Base-by-base conservation (phyloP, 2,888 invertebrate genomes). In the Drosophila paranaensis region DNA sequence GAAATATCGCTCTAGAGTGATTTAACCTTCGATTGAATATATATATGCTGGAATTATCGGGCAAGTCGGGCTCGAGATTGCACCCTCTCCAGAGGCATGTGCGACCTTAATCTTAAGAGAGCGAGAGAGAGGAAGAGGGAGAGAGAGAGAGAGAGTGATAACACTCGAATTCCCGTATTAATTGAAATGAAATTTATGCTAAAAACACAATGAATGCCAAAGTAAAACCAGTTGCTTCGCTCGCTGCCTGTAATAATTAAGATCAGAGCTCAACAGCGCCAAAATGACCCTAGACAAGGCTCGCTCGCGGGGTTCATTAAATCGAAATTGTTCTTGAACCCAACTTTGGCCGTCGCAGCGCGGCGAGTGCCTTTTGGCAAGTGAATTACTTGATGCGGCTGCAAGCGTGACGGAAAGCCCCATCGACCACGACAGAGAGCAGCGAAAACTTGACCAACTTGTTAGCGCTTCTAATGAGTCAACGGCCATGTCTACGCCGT, bases 381-480 rank as follows among this genome's bases (percentile, higher is more conserved):
- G 46, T 60, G 20, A 20, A 20, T 20, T 20, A 20, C 20, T 20
- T 2, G 20, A 20, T 20, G 20, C 20, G 20, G 50, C 30, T 60
- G 61, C 55, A 37, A 39, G 25, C 43, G 43, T 45, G 20, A 37
- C 54, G 25, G 51, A 60, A 55, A 46, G 46, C 27, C 45, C 16
- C 51, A 53, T n/a, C 27, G 39, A 50, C 13, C 20, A 20, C 37
- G 30, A 46, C 27, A 27, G 60, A 56, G 16, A 55, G 35, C 5
- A 30, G 37, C 45, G 13, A 70, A 58, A 70, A 63, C 65, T 77
- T 75, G 77, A 68, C 60, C 71, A 77, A 79, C 76, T 76, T 79
- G 76, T 79, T 71, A 62, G 58, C 65, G 60, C 60, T 79, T 79
- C 64, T 74, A 79, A 77, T 79, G 60, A 74, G 45, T 76, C 60